Evolutionary conservation across 2,888 invertebrate genomes (phyloP), one percentile per base, ranked within the genome.

Genomic region (Drosophila cognata): DNA sequence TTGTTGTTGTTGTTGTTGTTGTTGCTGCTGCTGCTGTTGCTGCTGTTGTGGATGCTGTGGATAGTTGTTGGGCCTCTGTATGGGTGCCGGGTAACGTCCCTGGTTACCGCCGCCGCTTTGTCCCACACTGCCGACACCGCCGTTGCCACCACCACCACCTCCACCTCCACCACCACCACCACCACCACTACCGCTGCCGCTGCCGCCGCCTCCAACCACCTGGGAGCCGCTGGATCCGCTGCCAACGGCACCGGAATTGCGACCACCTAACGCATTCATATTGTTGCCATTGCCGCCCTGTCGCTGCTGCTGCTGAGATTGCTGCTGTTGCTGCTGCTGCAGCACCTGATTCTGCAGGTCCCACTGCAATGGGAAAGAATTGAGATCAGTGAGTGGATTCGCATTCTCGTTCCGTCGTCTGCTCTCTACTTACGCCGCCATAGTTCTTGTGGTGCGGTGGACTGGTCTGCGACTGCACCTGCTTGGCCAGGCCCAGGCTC

Each of bases 251-350:
- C 82, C 81, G 21, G 76, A 71, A 18, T 77, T 78, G n/a, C 88
- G 83, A 38, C 81, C 89, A 46, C 88, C 90, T 38, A 89, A 50
- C 2, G 90, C 66, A 53, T 90, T 85, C 85, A 85, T 89, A 56
- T 82, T 90, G 69, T 81, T 75, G 21, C 80, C 77, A 25, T 88
- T 90, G 76, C 88, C 84, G 21, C 88, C 89, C 52, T 89, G 88
- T 58, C 88, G 89, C 59, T 81, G 81, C 50, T 81, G 81, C 52
- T 82, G 80, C 94, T 94, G 85, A 59, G 80, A 81, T 75, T 88
- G 91, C 31, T 77, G 68, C 28, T 94, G 84, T 93, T 94, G 85
- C 93, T 94, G 77, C 94, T 94, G 79, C 94, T 94, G 87, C 60
- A 89, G 76, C 68, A 84, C 90, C 63, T 84, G 84, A 69, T 90